Evolutionary conservation across 2,888 invertebrate genomes (phyloP).

Genomic region (Caradrina kadenii): DNA sequence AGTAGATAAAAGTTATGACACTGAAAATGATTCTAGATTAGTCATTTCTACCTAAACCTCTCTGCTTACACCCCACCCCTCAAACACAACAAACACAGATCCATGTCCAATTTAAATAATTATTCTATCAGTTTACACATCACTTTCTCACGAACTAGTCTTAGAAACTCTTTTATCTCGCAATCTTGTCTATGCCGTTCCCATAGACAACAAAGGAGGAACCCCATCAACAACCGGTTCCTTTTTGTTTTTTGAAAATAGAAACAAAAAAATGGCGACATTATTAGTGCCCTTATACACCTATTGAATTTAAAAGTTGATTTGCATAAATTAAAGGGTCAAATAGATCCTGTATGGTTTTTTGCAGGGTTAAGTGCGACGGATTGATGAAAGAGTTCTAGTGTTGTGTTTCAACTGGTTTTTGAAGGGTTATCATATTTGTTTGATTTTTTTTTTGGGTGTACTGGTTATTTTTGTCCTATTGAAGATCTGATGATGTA

Average conservation of each 20-base stretch:
- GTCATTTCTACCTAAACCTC: conserved; percentile 15
- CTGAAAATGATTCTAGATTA: neutral
- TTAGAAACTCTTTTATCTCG: conserved; percentile 62
- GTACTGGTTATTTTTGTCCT: conserved; percentile 8
- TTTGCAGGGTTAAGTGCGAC: conserved; percentile 62
- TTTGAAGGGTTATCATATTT: conserved; percentile 64
- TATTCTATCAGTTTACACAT: conserved; percentile 58
- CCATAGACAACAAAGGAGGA: conserved; percentile 61
- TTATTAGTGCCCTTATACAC: conserved; percentile 65
- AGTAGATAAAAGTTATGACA: no score
- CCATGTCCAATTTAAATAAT: conserved; percentile 64
- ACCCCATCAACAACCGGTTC: conserved; percentile 64
- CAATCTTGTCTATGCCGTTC: conserved; percentile 65
- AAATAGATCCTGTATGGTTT: conserved; percentile 61
- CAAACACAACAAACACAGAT: conserved; percentile 40
- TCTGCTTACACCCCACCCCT: conserved; percentile 31
- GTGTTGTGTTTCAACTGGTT: conserved; percentile 66
- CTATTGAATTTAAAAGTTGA: conserved; percentile 58
- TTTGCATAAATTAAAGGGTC: conserved; percentile 67
- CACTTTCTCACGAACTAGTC: conserved; percentile 67
- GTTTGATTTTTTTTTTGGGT: conserved; percentile 51
- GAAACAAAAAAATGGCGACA: conserved; percentile 66
- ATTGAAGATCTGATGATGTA: conserved; percentile 13
- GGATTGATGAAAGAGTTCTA: conserved; percentile 64
- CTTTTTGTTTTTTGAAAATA: conserved; percentile 62